Percentiles rank a stretch among this genome's conserved stretches.
Evolutionary conservation across 2,797 vertebrate genomes (phyloP).

Genomic region (Brotula barbata): DNA sequence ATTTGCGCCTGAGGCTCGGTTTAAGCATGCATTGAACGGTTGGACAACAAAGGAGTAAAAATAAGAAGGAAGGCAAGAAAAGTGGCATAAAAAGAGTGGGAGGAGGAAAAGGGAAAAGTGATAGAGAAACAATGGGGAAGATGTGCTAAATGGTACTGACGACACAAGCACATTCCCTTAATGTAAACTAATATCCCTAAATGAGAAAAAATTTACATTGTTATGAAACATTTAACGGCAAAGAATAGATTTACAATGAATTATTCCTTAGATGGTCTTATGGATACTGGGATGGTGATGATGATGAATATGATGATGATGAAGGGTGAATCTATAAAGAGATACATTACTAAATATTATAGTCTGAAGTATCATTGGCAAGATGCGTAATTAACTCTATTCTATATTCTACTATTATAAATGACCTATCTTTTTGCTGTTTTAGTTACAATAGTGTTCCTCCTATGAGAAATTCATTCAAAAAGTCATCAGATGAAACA

Average conservation of each 20-base stretch:
- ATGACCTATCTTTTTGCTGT: conserved; percentile 9
- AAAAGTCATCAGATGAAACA: too few species aligned
- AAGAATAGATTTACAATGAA: conserved; percentile 28
- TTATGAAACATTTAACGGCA: conserved; percentile 32
- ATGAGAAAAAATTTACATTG: conserved; percentile 6
- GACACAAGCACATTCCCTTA: conserved; percentile 5
- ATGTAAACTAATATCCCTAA: conserved; percentile 24
- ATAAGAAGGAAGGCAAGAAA: neutral
- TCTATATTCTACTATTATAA: too few species aligned
- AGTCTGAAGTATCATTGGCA: conserved; percentile 32
- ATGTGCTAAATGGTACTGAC: conserved; percentile 1
- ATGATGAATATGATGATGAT: conserved; percentile 9
- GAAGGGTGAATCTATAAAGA: conserved; percentile 42
- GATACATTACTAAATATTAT: conserved; percentile 33
- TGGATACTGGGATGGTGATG: conserved; percentile 11
- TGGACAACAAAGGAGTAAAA: conserved; percentile 20
- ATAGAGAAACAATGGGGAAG: neutral
- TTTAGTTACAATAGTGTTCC: conserved; percentile 8
- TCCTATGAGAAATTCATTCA: too few species aligned
- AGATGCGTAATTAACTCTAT: conserved; percentile 36
- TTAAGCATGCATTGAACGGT: conserved; percentile 30
- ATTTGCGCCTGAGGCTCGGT: conserved; percentile 34
- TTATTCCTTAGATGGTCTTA: conserved; percentile 9
- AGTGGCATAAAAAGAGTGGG: neutral
- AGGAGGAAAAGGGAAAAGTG: neutral